A percentile compares a stretch with the other conserved stretches of the same genome.
Evolutionary conservation across 2,113 vertebrate species (phyloP).

Genomic region (Cebidichthys violaceus): DNA sequence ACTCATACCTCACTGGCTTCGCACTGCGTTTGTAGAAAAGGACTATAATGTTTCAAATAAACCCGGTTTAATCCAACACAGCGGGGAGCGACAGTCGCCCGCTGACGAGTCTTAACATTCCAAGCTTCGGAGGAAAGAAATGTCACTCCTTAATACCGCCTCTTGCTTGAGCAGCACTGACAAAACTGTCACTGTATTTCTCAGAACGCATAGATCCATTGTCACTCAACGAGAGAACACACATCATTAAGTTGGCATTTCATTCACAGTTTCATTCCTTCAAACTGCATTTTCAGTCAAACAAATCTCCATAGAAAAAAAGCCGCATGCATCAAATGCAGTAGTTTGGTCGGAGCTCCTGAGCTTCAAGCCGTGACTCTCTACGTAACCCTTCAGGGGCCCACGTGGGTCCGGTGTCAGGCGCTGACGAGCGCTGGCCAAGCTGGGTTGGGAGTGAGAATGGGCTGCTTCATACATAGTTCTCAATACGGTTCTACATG

Average conservation of each 20-base stretch:
- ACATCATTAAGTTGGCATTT: background rate
- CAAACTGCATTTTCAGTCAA: background rate
- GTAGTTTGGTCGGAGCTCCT: background rate
- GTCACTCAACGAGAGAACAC: slow-evolving; percentile 1
- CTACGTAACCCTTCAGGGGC: background rate
- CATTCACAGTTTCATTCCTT: slow-evolving; percentile 10
- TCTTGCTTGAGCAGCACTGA: slow-evolving; percentile 26
- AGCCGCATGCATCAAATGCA: background rate
- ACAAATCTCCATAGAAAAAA: background rate
- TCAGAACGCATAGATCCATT: background rate
- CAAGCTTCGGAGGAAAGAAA: slow-evolving; percentile 24
- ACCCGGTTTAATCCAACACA: slow-evolving; percentile 43
- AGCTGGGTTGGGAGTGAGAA: background rate
- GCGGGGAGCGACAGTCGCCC: slow-evolving; percentile 34
- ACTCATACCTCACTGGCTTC: slow-evolving; percentile 6
- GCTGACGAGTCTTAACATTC: slow-evolving; percentile 36
- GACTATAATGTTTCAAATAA: slow-evolving; percentile 34
- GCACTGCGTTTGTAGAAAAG: background rate
- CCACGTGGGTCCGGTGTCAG: background rate
- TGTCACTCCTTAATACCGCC: slow-evolving; percentile 21
- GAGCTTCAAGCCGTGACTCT: background rate
- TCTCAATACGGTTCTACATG: background rate
- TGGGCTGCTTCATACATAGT: background rate
- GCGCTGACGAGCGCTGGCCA: background rate
- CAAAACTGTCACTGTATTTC: slow-evolving; percentile 5